Conservation (phyloP, 2,113 vertebrate genomes). For the Corvus hawaiiensis region DNA sequence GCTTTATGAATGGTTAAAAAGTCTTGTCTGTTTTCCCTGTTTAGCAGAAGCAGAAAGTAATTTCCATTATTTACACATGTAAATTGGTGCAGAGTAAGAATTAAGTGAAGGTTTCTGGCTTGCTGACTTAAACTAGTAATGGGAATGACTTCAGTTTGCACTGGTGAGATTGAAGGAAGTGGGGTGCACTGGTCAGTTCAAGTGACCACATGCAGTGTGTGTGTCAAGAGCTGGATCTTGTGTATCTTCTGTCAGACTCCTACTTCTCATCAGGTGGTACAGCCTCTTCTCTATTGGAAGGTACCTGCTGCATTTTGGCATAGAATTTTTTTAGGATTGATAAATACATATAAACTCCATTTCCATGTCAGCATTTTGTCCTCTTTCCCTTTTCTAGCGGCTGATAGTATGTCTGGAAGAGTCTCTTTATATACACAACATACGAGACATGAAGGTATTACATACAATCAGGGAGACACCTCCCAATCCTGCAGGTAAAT, state of each 20-base stretch:
- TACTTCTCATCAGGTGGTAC: not conserved
- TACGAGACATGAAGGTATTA: slow-evolving; percentile 98
- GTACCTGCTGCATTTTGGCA: not conserved
- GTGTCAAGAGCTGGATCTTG: not conserved
- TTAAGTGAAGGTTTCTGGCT: not conserved
- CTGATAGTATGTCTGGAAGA: slow-evolving; percentile 98
- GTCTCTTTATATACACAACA: slow-evolving; percentile 98
- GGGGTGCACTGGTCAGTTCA: not conserved
- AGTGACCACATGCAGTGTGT: not conserved
- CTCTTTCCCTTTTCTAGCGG: slow-evolving; percentile 71
- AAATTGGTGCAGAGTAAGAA: not conserved
- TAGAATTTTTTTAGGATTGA: not conserved
- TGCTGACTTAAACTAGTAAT: not conserved
- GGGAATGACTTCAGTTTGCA: not conserved
- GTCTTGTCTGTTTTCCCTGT: not conserved
- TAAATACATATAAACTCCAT: not conserved
- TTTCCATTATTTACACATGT: not conserved
- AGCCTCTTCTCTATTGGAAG: not conserved
- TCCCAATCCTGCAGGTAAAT: slow-evolving; percentile 90
- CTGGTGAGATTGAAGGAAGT: not conserved
- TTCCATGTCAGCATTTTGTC: not conserved
- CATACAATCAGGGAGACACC: slow-evolving; percentile 99
- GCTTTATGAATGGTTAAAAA: not conserved
- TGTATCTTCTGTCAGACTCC: not conserved
- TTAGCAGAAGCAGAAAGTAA: not conserved